Percentiles rank a stretch among this genome's conserved stretches.
These are phyloP conservation scores for Ramphastos sulfuratus DNA, from an alignment of 2,113 vertebrate genomes.

Conservation along the genomic window DNA sequence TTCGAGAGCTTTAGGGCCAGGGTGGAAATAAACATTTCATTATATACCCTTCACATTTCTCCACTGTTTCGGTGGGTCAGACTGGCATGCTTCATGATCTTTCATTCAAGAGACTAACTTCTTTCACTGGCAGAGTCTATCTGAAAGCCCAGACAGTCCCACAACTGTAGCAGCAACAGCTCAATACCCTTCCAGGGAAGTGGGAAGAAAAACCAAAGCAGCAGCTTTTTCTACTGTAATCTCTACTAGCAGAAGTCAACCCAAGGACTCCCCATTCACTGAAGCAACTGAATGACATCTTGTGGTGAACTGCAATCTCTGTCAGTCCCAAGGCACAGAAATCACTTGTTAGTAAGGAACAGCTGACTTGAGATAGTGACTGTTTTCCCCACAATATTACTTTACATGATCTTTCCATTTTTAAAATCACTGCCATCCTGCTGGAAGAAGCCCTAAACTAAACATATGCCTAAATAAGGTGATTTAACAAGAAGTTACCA, in stretches of 20 bases:
- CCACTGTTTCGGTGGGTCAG: not conserved
- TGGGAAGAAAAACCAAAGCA: not conserved
- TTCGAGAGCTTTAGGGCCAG: not conserved
- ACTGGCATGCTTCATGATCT: not conserved
- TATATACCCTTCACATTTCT: not conserved
- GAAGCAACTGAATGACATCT: rapidly evolving
- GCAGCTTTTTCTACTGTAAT: not conserved
- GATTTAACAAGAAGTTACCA: conserved; percentile 1
- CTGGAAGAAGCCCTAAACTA: not conserved
- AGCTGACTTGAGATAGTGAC: not conserved
- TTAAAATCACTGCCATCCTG: conserved; percentile 4
- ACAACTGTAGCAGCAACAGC: not conserved
- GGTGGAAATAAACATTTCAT: not conserved
- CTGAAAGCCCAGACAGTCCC: not conserved
- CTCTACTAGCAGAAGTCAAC: not conserved
- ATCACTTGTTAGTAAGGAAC: not conserved
- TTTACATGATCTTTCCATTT: not conserved
- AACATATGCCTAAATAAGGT: conserved; percentile 66
- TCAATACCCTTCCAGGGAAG: not conserved
- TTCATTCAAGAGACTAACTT: not conserved
- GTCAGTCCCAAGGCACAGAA: not conserved
- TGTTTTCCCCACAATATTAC: not conserved
- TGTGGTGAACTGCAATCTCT: not conserved
- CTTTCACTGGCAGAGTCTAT: not conserved
- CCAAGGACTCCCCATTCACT: not conserved